Base-by-base conservation (phyloP, 2,888 invertebrate species). In the Callosobruchus maculatus region DNA sequence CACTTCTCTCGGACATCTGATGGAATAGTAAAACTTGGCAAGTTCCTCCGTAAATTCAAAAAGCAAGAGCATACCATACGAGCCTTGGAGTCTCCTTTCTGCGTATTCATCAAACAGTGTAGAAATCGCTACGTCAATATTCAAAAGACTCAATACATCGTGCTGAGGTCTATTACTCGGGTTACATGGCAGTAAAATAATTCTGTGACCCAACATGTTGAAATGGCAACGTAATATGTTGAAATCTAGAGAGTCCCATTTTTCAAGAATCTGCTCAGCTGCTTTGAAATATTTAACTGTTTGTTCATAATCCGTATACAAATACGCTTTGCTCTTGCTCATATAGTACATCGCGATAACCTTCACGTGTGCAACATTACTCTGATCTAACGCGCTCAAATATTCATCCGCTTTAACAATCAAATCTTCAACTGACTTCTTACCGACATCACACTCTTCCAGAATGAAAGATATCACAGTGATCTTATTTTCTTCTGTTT, bases 1-100 rank as follows among this genome's bases (percentile, higher is more conserved):
- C 0, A 82, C 79, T 79, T 84, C 84, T 71, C 84, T 78, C 0
- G 85, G 84, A 70, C 81, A 76, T 21, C 81, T 77, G 77, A 84
- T 75, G 72, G 79, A 78, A 72, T 80, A 75, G 71, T 83, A 81
- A 2, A 80, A 74, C 49, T 82, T 78, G 0, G 78, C 77, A 13
- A 84, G 74, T 70, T 78, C 78, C n/a, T 80, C 78, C 26, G 76
- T 79, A n/a, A 82, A 77, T 73, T 85, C 82, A 26, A 84, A 80
- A 20, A 80, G 68, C 20, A 78, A 71, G 22, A 77, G 78, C 9
- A 77, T 73, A 21, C 76, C 78, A 26, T 79, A 75, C 1, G 77
- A 68, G 21, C 49, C 49, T 49, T 49, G 49, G 1, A 49, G 49
- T 49, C 49, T 49, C 18, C 13, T 49, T 18, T 70, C 68, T 31